Evolutionary conservation across 2,797 vertebrate species (phyloP), one percentile per base, ranked within the genome.

Genomic region (Lepidocolaptes lacrymiger): DNA sequence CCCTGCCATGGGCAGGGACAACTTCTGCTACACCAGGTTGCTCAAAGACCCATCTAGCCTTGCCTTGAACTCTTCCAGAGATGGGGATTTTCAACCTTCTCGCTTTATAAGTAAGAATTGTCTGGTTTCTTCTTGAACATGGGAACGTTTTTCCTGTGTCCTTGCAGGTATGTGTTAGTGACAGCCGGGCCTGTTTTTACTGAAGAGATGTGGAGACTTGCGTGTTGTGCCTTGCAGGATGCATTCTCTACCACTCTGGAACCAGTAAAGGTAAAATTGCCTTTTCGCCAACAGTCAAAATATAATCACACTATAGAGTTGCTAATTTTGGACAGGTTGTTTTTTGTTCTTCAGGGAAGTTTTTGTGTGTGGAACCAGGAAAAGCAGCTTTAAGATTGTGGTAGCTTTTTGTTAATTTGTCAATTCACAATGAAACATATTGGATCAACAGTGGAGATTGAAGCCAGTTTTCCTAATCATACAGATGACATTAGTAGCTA

Each of bases 191-290:
- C 99, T 0, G 99, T 99, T 92, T 99, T 99, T 95, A 99, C 99
- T 0, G 99, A 99, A 73, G 99, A 99, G 88, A 99, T 99, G 99
- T 99, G 99, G 99, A 98, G 99, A 81, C 97, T 99, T 75, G 99
- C 99, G 4, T 99, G 99, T 97, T 99, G 99, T 30, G 99, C 99
- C 17, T 98, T 99, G 94, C 99, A 99, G 97, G 99, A 99, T 6
- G 99, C 99, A 0, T 99, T 99, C 96, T 99, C 99, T 19, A 99
- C 98, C 43, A 99, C 99, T 0, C 95, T 99, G 62, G 99, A 99
- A 93, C 99, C 99, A 4, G 99, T 99, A 87, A 99, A 99, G 99
- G 99, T 99, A 97, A 93, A 55, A 55, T 8, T 75, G n/a, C 36
- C 55, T 48, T 72, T 94, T 80, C 37, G 17, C 56, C 46, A 20